Conservation (phyloP, 2,888 invertebrate genomes). For the Endotricha flammealis region DNA sequence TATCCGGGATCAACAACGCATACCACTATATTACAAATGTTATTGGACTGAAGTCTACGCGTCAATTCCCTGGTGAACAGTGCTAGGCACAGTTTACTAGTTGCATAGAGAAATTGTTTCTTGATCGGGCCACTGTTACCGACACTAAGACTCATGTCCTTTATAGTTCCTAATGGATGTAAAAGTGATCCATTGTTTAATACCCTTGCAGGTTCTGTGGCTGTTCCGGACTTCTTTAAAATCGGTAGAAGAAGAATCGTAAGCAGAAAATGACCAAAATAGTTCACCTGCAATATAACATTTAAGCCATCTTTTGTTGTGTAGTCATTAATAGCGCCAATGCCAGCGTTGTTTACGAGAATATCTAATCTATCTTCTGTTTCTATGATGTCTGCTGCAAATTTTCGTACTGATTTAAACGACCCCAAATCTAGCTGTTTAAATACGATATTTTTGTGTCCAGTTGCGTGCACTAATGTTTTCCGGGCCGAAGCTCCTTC, state of each 20-base stretch:
- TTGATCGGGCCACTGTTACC: not conserved
- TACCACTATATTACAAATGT: no score
- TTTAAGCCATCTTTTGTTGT: slow-evolving; percentile 88
- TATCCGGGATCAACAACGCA: no score
- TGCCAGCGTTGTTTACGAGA: slow-evolving; percentile 92
- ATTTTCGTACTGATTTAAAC: slow-evolving; percentile 84
- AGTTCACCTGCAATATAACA: slow-evolving; percentile 92
- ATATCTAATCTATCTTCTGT: slow-evolving; percentile 85
- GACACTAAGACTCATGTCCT: not conserved
- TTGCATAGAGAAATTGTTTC: no score
- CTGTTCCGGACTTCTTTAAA: slow-evolving; percentile 73
- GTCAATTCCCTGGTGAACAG: no score
- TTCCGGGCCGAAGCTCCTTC: slow-evolving; percentile 59
- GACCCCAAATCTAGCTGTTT: slow-evolving; percentile 85
- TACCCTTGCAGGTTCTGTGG: slow-evolving; percentile 81
- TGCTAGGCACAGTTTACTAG: no score
- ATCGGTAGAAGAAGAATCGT: slow-evolving; percentile 90
- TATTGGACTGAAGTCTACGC: no score
- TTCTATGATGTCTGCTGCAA: slow-evolving; percentile 84
- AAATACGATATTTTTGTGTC: slow-evolving; percentile 81
- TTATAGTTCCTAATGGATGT: slow-evolving; percentile 76
- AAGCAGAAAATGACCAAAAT: slow-evolving; percentile 93
- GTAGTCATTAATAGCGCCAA: slow-evolving; percentile 73
- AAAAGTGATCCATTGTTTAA: slow-evolving; percentile 85
- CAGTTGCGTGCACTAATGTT: slow-evolving; percentile 78